Evolutionary conservation across 2,888 invertebrate genomes (phyloP).

Genomic region (Acleris sparsana): DNA sequence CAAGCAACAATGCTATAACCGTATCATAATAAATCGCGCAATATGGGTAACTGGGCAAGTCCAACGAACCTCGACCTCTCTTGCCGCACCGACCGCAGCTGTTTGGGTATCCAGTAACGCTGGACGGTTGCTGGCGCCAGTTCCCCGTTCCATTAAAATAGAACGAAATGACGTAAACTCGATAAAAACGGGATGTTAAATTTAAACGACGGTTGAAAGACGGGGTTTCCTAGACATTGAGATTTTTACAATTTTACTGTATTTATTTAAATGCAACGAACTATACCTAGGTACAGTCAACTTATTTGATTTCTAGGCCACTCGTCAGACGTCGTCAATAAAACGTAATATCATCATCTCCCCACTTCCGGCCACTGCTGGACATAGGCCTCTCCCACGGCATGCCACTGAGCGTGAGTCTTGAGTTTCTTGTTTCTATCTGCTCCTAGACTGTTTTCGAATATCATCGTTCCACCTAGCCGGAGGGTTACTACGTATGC

Average conservation of each 20-base stretch:
- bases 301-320: no score
- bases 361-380: no score
- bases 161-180: conserved; percentile 34
- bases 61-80: conserved; percentile 5
- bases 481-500: no score
- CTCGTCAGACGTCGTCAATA: no score
- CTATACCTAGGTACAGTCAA: no score
- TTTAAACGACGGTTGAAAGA: conserved; percentile 2
- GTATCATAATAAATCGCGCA: conserved; percentile 30
- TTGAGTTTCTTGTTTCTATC: no score
- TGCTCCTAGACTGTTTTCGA: no score
- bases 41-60: conserved; percentile 19
- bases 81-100: not conserved
- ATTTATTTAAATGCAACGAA: not conserved
- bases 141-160: conserved; percentile 21
- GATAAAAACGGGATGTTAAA: conserved; percentile 23
- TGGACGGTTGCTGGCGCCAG: conserved; percentile 22
- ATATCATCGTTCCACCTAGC: no score
- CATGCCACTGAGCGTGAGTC: no score
- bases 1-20: conserved; percentile 20
- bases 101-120: not conserved
- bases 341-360: no score
- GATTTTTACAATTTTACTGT: not conserved
- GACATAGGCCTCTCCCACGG: no score
- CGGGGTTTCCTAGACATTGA: conserved; percentile 28